A percentile compares a stretch with the other conserved stretches of the same genome.
Evolutionary conservation across 1,140 invertebrate genomes (phyloP).

Genomic region (Apis cerana): DNA sequence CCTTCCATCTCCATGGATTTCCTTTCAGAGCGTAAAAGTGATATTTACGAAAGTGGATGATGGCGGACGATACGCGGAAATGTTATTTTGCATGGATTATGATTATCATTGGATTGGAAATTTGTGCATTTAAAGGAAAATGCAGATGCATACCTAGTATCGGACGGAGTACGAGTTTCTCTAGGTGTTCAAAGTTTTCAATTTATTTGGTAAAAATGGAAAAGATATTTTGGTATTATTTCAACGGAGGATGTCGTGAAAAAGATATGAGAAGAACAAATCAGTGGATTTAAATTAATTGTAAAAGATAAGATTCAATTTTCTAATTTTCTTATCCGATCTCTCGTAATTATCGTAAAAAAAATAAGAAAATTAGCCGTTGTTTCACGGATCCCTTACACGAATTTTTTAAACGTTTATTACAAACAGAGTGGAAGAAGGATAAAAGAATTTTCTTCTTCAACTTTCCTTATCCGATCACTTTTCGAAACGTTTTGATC

Average conservation of each 20-base stretch:
- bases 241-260: neutral
- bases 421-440: neutral
- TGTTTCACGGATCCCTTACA: neutral
- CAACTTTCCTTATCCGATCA: neutral
- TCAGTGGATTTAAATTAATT: neutral
- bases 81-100: neutral
- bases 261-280: neutral
- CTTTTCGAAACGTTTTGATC: neutral
- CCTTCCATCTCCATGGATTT: neutral
- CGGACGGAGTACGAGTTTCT: no score
- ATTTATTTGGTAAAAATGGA: no score
- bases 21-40: neutral
- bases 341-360: neutral
- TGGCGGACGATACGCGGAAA: no score
- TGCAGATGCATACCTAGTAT: no score
- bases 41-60: neutral
- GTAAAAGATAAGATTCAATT: neutral
- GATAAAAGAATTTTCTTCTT: neutral
- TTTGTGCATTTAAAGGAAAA: no score
- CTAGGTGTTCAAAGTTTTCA: no score
- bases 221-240: no score
- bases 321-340: neutral
- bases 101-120: no score
- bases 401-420: neutral
- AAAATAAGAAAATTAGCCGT: neutral